Conservation (phyloP, 2,113 vertebrate species). For the Plestiodon gilberti region DNA sequence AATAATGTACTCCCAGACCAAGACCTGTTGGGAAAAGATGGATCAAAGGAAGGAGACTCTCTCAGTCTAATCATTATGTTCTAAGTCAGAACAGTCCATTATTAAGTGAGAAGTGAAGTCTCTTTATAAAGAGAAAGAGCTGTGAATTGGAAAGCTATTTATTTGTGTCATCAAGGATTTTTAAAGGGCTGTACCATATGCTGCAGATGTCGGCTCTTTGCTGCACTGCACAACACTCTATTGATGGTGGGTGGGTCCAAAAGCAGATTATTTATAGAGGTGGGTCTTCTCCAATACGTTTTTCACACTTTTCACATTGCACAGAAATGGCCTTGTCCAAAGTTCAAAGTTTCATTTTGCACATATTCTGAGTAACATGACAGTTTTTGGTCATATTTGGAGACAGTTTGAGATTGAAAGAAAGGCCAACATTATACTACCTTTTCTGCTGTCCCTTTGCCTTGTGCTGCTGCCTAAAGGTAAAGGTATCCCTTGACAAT, state of each 20-base stretch:
- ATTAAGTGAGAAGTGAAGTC: conserved; percentile 11
- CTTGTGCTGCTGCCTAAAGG: no score
- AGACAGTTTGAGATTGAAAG: no score
- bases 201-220: neutral
- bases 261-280: neutral
- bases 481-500: no score
- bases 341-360: no score
- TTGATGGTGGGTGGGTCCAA: neutral
- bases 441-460: no score
- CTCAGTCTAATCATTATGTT: conserved; percentile 14
- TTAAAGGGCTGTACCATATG: neutral
- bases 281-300: neutral
- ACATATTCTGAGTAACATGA: no score
- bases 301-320: neutral
- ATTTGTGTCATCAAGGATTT: conserved; percentile 22
- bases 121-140: conserved; percentile 21
- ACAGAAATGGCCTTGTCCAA: neutral
- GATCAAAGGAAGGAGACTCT: conserved; percentile 13
- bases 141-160: conserved; percentile 18
- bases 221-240: neutral
- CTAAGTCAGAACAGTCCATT: conserved; percentile 11
- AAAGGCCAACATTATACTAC: no score
- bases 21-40: neutral
- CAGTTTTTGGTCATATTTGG: no score
- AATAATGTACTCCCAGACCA: neutral